Evolutionary conservation across 2,888 invertebrate genomes (phyloP), one percentile per base, ranked within the genome.

Genomic region (Magallana nippona): DNA sequence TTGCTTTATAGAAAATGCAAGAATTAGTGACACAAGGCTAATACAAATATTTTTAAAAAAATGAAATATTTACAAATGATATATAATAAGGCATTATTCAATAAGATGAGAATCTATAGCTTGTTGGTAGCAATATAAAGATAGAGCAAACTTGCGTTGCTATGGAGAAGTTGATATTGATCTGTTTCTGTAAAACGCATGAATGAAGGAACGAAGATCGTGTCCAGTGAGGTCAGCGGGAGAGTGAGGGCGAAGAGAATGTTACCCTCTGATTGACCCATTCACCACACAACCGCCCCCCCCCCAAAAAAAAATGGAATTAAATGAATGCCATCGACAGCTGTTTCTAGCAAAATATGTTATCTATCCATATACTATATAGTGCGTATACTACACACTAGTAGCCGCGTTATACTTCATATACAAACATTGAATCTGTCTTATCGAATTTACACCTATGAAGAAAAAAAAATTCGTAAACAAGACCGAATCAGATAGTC

Each of bases 161-260:
- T 15, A 71, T 27, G 71, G 71, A 27, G 71, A 71, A 71, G 27
- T 60, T 71, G 71, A 71, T 71, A 71, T 71, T 71, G 71, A 71
- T 71, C 71, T 71, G 71, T 71, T 32, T 71, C 71, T 71, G 71
- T 71, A 71, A 71, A 71, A 71, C 71, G 71, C 71, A 71, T 71
- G 71, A 71, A 71, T 71, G 71, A 32, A 71, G 32, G 71, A 71
- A 44, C 8, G 44, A 44, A 71, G 71, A 27, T 71, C 71, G 32
- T 71, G 71, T 71, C 71, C 71, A 71, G 71, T 71, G 15, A 32
- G 71, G 71, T 71, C 71, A 71, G 71, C 71, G 13, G 71, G 71
- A 22, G 27, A 71, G 27, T 71, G 15, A 13, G 27, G 27, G 71
- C 71, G 71, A 71, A 71, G 32, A 71, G 71, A 71, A 13, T 71